phyloP scores from a whole-genome alignment of 2,888 invertebrate species.

The Altica lythri region DNA sequence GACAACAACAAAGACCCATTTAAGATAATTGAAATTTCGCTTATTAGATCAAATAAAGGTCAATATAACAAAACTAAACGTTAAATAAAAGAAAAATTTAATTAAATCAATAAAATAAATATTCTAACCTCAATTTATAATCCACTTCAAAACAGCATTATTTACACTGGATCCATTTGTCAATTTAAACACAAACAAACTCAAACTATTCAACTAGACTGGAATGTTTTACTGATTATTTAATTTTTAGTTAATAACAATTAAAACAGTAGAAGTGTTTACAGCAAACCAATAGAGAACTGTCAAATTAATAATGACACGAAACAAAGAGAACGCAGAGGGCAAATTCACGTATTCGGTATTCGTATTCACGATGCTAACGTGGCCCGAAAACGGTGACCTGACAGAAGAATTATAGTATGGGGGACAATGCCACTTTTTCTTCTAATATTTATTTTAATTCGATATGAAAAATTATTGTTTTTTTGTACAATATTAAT shows the following conservation, averaged over 20 bases:
- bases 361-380: slow-evolving; percentile 15
- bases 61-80: slow-evolving; percentile 12
- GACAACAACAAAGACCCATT: slow-evolving; percentile 10
- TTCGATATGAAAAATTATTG: too few species aligned
- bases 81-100: too few species aligned
- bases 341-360: too few species aligned
- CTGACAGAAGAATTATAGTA: neutral
- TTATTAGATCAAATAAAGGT: slow-evolving; percentile 24
- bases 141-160: slow-evolving; percentile 6
- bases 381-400: neutral
- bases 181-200: slow-evolving; percentile 3
- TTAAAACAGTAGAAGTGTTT: slow-evolving; percentile 22
- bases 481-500: too few species aligned
- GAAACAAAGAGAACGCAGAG: slow-evolving; percentile 17
- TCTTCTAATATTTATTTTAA: too few species aligned
- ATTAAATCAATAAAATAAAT: slow-evolving; percentile 18
- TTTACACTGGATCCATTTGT: neutral
- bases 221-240: slow-evolving; percentile 6
- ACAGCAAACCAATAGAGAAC: slow-evolving; percentile 14
- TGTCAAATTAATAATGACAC: slow-evolving; percentile 17
- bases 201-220: slow-evolving; percentile 16
- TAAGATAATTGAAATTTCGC: slow-evolving; percentile 20
- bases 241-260: too few species aligned
- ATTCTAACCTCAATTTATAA: slow-evolving; percentile 30
- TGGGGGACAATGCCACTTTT: neutral